These are phyloP conservation scores for Antheraea yamamai DNA, from an alignment of 2,888 invertebrate genomes.

Conservation along the genomic window DNA sequence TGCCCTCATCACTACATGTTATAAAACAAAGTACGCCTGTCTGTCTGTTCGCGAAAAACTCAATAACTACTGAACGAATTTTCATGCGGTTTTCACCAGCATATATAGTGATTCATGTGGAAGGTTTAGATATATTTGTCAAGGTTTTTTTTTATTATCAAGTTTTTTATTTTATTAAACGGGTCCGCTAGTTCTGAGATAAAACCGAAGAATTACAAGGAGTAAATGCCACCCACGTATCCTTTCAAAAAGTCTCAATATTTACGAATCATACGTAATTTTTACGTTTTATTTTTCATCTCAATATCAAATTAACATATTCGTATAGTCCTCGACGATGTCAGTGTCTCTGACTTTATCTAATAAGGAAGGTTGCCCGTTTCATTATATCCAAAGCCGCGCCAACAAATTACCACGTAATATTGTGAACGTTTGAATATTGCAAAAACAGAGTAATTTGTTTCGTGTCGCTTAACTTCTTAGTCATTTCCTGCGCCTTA, in stretches of 20 bases:
- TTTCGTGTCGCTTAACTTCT: constrained; percentile 1
- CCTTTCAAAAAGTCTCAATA: not conserved
- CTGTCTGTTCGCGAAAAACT: too few relatives aligned
- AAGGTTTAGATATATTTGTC: too few relatives aligned
- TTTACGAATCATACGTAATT: not conserved
- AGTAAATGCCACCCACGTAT: not conserved
- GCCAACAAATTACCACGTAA: not conserved
- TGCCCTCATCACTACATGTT: too few relatives aligned
- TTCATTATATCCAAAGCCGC: not conserved
- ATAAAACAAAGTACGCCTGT: too few relatives aligned
- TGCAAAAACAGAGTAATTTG: constrained; percentile 6
- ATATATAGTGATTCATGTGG: too few relatives aligned
- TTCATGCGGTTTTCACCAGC: too few relatives aligned
- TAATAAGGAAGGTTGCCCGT: constrained; percentile 7
- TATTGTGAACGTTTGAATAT: constrained; percentile 6
- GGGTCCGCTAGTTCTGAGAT: too few relatives aligned
- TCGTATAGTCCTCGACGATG: not conserved
- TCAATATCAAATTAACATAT: constrained; percentile 1
- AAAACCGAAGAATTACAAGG: too few relatives aligned
- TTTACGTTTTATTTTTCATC: not conserved
- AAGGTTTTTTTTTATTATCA: too few relatives aligned
- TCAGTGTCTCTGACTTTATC: not conserved
- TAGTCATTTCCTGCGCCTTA: constrained; percentile 8
- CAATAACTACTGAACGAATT: too few relatives aligned
- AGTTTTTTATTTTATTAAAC: too few relatives aligned